Base-by-base conservation (phyloP, 2,797 vertebrate species). In the Ibycter americanus region DNA sequence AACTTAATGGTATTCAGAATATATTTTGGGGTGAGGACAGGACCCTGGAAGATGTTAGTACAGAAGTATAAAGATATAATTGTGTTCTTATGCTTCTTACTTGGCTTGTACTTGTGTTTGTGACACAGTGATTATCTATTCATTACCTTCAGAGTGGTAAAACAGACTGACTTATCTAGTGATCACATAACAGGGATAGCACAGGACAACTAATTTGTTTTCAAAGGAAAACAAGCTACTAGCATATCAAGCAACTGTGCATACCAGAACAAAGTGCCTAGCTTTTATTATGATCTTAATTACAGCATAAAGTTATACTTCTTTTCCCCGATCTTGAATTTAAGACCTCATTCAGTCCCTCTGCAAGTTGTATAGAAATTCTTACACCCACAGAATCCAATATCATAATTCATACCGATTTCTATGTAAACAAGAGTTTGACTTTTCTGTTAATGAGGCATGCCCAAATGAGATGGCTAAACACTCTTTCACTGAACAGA, bases 81-180 rank as follows among this genome's bases (percentile, higher is more conserved):
- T 51, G 52, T 71, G 42, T 89, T 96, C 58, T 88, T 90, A 38
- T 67, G 44, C 31, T 71, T 70, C 29, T 83, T 92, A 59, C 21
- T 80, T 19, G 44, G 52, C 54, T 93, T 78, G 29, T 68, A 44
- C 34, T 85, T 93, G 34, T 26, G 44, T 90, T 96, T 84, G 74
- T 87, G 88, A 95, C 87, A 97, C 47, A 63, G 78, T 90, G 58
- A 94, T 97, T 97, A 96, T 87, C 87, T 96, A 95, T 95, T 92
- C 97, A 97, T 95, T 95, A 88, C 59, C 67, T 96, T 96, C 76
- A 80, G 90, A 96, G 47, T 77, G 44, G 62, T 82, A 96, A 95
- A 98, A 72, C 61, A 96, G 89, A 85, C 67, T 8, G 52, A 90
- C 59, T 89, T 80, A 94, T 79, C 34, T 56, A 49, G n/a, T 11